A percentile compares a stretch with the other conserved stretches of the same genome.
Conservation (phyloP, 2,888 invertebrate genomes). For the Vanessa cardui region DNA sequence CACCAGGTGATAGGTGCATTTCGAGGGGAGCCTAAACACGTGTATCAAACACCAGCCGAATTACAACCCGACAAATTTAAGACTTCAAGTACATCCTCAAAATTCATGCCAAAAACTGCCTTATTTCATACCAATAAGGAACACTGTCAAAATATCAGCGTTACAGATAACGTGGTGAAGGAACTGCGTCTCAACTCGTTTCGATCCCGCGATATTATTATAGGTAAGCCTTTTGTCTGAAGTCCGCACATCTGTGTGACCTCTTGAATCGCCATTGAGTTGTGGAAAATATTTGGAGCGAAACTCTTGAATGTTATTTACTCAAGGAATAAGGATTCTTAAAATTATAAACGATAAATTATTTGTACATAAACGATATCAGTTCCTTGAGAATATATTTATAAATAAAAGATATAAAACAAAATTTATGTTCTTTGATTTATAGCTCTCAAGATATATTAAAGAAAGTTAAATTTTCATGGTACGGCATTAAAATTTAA, state of each 20-base stretch:
- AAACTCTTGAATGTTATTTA: constrained; percentile 44
- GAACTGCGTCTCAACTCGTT: constrained; percentile 67
- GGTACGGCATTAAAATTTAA: background rate
- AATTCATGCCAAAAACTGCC: constrained; percentile 23
- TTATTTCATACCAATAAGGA: constrained; percentile 6
- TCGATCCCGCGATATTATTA: constrained; percentile 60
- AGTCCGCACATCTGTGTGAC: constrained; percentile 68
- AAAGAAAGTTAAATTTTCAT: background rate
- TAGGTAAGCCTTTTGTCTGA: constrained; percentile 60
- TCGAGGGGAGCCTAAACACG: constrained; percentile 64
- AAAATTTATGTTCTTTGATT: constrained; percentile 2
- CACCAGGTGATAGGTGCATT: constrained; percentile 78
- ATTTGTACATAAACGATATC: background rate
- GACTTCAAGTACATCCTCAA: constrained; percentile 13
- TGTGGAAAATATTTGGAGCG: constrained; percentile 46
- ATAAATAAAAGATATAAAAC: background rate
- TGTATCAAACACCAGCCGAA: constrained; percentile 62
- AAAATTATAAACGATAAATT: background rate
- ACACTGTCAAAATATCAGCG: background rate
- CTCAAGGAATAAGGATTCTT: constrained; percentile 11
- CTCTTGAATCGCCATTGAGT: constrained; percentile 58
- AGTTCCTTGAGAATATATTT: no score
- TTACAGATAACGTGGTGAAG: constrained; percentile 43
- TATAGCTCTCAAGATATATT: background rate
- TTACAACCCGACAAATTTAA: constrained; percentile 46